Base-by-base conservation (phyloP, 1,140 invertebrate species). In the Papilio aristodemus region DNA sequence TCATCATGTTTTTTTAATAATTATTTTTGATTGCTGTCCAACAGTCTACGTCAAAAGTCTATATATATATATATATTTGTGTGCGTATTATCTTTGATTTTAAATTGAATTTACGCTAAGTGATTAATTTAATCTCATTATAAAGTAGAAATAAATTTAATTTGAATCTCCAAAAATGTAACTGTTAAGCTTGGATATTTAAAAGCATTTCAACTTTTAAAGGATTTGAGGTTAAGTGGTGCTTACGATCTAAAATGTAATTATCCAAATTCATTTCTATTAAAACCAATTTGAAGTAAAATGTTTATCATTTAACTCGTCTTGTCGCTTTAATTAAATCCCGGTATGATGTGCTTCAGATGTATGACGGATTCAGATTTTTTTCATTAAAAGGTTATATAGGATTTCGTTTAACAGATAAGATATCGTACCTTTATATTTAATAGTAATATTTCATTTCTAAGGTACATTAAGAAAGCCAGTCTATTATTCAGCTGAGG, bases 221-320 rank as follows among this genome's bases (percentile, higher is more conserved):
- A 50, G 46, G 17, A 50, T 50, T 50, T 50, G 46, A 22, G 46
- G 46, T 50, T 50, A 22, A 50, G 46, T 50, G 46, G 17, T 50
- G 19, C 46, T 50, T 50, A 50, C 19, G 19, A 50, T 50, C 46
- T 50, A 22, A 19, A 50, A 50, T 50, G 46, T 50, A 50, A 50
- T 50, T 50, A 50, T 50, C 46, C 8, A 50, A 50, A 50, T 50
- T 22, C 8, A 50, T 50, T 50, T 50, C 46, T 50, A 50, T 50
- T 50, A 50, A 22, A 50, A 50, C 19, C 9, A 50, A 50, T 22
- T 50, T 50, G 46, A 50, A 50, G 19, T 50, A 50, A 50, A 50
- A 50, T 50, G 46, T 50, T 50, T 50, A 50, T 50, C 8, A 50
- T 50, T 50, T 50, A 50, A 50, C 17, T 50, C 46, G 46, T 17